Evolutionary conservation across 2,113 vertebrate genomes (phyloP), one percentile per base, ranked within the genome.

Genomic region (Forbesichthys agassizii): DNA sequence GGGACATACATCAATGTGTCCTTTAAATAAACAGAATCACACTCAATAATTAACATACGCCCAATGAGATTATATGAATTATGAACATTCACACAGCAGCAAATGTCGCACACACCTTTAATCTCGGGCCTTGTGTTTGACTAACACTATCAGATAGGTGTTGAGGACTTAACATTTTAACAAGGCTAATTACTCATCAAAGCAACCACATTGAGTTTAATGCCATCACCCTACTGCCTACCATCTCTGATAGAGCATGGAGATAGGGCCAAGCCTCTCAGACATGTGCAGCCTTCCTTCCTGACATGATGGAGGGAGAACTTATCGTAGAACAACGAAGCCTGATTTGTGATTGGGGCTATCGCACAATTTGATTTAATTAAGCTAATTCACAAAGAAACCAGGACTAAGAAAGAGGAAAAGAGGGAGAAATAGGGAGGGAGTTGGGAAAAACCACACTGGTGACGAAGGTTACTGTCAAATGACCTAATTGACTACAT

Each of bases 281-380:
- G 66, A 68, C 53, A 36, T 56, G 51, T 73, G 52, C 61, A 48
- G 56, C 56, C 74, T 80, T 69, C 66, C 58, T 62, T 56, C 59
- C 55, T 7, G 61, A 64, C 77, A 82, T 87, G 77, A 73, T 61
- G 81, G 73, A 78, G 61, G 75, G 73, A 73, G 74, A 33, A 33
- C 78, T 90, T 90, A 90, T 84, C 86, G 86, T 80, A 82, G 87
- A 91, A 89, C 88, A 89, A 90, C 92, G 87, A 91, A 89, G 75
- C 69, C 74, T 55, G 68, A 71, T 88, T 86, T 90, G 88, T 91
- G 90, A 94, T 86, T 91, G 73, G 87, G 7, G 85, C 88, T 83
- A 93, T 91, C 86, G 86, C 90, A 91, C 75, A 77, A 87, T 93
- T 93, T 87, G 87, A 92, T 94, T 95, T 93, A 93, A 95, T 94